Conservation (phyloP, 2,113 vertebrate genomes). For the Ptilorrhoa leucosticta region DNA sequence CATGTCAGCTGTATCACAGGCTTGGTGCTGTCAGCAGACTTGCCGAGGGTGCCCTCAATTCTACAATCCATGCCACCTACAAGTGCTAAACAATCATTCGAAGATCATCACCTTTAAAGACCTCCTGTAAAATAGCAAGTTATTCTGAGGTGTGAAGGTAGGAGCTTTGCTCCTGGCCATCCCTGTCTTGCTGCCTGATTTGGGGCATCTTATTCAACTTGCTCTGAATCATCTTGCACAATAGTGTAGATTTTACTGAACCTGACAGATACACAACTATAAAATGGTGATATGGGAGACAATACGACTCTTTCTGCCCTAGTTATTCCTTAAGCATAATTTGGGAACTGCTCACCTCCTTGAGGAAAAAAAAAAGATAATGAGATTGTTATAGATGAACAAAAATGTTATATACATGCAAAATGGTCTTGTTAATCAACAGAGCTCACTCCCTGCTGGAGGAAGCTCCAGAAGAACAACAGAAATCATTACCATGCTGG, state of each 20-base stretch:
- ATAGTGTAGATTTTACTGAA: background rate
- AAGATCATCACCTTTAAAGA: background rate
- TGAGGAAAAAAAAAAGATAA: background rate
- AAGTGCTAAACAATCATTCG: background rate
- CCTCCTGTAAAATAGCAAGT: background rate
- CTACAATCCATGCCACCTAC: background rate
- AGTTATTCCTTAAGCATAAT: background rate
- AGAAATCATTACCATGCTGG: constrained; percentile 43
- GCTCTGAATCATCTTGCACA: background rate
- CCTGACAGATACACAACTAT: background rate
- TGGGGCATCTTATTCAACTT: background rate
- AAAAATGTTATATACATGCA: constrained; percentile 41
- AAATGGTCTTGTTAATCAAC: constrained; percentile 54
- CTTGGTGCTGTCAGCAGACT: background rate
- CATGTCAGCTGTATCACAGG: background rate
- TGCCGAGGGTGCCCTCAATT: background rate
- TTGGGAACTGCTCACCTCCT: background rate
- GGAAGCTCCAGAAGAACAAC: constrained; percentile 44
- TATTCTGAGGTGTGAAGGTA: background rate
- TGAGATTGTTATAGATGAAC: constrained; percentile 35
- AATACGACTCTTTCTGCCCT: background rate
- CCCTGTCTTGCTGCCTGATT: background rate
- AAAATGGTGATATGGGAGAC: background rate
- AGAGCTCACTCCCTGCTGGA: constrained; percentile 40
- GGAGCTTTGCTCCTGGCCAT: background rate